Conservation (phyloP, 2,113 vertebrate species). For the Rhegmatorhina hoffmannsi region DNA sequence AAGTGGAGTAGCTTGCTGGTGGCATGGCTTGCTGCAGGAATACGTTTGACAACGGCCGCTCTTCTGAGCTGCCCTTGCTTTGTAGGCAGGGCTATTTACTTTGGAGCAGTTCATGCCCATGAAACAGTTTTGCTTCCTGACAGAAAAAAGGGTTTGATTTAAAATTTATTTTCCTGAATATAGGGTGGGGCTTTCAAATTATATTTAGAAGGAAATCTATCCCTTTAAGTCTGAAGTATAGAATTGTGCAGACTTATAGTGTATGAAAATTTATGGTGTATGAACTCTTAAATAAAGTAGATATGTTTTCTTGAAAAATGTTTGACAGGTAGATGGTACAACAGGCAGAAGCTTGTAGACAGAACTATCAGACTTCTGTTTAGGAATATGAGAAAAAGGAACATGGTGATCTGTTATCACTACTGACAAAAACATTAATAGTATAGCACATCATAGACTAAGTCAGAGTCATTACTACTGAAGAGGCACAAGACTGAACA, state of each 20-base stretch:
- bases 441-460: not conserved
- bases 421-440: not conserved
- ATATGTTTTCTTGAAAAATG: not conserved
- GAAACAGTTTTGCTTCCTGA: not conserved
- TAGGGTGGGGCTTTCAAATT: not conserved
- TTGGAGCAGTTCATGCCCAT: not conserved
- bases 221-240: not conserved
- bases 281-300: not conserved
- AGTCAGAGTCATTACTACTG: not conserved
- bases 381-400: not conserved
- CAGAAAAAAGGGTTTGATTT: not conserved
- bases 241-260: not conserved
- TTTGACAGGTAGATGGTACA: not conserved
- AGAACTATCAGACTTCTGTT: not conserved
- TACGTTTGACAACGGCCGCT: not conserved
- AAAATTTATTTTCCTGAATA: not conserved
- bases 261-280: not conserved
- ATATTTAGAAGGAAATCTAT: not conserved
- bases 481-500: not conserved
- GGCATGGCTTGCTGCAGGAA: not conserved
- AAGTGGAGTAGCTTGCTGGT: not conserved
- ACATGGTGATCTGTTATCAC: not conserved
- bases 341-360: not conserved
- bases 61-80: not conserved
- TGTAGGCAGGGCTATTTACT: not conserved